A percentile compares a stretch with the other conserved stretches of the same genome.
Conservation (phyloP, 92 coral and sea anemone species). For the Siderastrea siderea region DNA sequence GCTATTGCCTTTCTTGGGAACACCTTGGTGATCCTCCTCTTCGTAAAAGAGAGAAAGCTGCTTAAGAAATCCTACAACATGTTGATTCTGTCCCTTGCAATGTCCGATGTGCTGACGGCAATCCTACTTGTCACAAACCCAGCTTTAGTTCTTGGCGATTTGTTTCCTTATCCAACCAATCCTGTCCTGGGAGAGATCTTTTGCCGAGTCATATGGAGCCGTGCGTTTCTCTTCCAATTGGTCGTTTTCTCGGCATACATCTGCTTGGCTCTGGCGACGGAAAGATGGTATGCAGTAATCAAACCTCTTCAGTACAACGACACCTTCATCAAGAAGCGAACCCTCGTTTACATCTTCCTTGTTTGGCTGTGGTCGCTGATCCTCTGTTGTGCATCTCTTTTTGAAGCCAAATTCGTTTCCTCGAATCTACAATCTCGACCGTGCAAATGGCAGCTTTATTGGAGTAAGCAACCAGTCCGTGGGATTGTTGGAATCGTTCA, state of each 20-base stretch:
- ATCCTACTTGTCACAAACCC: too few species aligned
- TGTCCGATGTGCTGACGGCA: too few species aligned
- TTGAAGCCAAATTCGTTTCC: slow-evolving; percentile 3
- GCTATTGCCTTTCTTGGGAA: slow-evolving; percentile 13
- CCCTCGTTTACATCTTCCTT: slow-evolving; percentile 54
- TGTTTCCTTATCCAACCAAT: too few species aligned
- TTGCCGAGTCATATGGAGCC: too few species aligned
- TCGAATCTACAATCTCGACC: background rate
- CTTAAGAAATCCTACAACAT: background rate
- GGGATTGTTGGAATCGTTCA: slow-evolving; percentile 3
- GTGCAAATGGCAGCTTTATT: slow-evolving; percentile 6
- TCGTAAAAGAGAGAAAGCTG: background rate
- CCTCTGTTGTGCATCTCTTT: background rate
- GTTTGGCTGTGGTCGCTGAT: slow-evolving; percentile 70
- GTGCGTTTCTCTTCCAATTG: too few species aligned
- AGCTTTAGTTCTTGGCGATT: too few species aligned
- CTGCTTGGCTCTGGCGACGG: slow-evolving; percentile 79
- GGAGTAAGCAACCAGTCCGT: background rate
- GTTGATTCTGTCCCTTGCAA: too few species aligned
- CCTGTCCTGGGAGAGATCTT: too few species aligned
- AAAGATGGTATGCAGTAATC: slow-evolving; percentile 89
- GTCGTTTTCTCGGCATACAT: too few species aligned
- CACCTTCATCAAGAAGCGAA: slow-evolving; percentile 57
- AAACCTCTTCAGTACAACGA: slow-evolving; percentile 80
- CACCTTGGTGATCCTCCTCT: background rate